Conservation (phyloP, 2,888 invertebrate genomes). For the Sminthurides aquaticus region DNA sequence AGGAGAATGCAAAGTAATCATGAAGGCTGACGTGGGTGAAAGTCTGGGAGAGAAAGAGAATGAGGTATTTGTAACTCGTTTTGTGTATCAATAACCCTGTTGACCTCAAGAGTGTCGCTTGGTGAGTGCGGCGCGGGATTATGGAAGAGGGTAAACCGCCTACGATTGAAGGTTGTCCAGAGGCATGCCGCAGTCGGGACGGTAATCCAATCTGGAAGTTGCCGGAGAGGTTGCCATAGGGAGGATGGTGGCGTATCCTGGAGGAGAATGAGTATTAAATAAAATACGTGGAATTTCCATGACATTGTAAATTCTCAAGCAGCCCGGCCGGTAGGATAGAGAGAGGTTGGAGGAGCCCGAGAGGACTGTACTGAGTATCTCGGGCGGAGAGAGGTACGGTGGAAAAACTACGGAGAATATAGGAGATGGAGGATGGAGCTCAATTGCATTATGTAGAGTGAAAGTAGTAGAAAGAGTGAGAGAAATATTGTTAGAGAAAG, state of each 20-base stretch:
- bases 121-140: not conserved
- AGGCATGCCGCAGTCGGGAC: not conserved
- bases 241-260: no score
- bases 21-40: no score
- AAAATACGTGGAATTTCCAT: not conserved
- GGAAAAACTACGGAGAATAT: no score
- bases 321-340: no score
- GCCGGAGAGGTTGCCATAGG: no score
- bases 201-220: not conserved
- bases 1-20: no score
- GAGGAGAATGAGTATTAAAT: not conserved
- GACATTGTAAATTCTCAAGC: no score
- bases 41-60: no score
- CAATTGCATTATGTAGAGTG: conserved; percentile 9
- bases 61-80: no score
- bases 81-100: not conserved
- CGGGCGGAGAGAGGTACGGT: not conserved
- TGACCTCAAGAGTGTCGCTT: not conserved
- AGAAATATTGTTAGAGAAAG: conserved; percentile 7
- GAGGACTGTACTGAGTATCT: not conserved
- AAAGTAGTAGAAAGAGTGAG: conserved; percentile 3
- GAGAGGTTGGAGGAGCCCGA: no score
- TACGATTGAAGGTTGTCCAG: not conserved
- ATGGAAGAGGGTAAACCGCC: not conserved
- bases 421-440: no score